Conservation (phyloP, 2,797 vertebrate genomes). For the Falco biarmicus region DNA sequence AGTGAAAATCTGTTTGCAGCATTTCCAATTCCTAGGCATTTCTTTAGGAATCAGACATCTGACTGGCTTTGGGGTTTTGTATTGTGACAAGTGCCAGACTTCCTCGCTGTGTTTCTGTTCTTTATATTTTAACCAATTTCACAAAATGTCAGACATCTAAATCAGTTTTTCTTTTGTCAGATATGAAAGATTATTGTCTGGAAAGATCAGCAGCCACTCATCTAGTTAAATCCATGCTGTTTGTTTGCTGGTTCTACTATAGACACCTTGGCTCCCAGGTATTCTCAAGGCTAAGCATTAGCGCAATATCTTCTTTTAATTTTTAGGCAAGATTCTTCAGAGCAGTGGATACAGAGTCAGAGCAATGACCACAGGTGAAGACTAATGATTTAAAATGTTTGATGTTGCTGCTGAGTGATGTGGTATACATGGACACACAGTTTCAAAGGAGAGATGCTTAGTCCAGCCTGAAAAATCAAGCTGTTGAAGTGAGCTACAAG, state of each 20-base stretch:
- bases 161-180: conserved; percentile 8
- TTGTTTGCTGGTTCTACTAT: neutral
- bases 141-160: conserved; percentile 31
- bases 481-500: neutral
- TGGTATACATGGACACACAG: neutral
- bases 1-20: neutral
- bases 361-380: neutral
- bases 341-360: neutral
- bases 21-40: neutral
- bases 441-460: neutral
- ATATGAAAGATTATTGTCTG: neutral
- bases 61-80: neutral
- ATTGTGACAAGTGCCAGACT: neutral
- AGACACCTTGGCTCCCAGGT: neutral
- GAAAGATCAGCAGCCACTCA: neutral
- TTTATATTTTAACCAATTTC: conserved; percentile 44
- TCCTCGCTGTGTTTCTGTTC: neutral
- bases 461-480: neutral
- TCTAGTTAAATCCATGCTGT: neutral
- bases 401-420: neutral
- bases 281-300: neutral
- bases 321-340: neutral
- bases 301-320: neutral
- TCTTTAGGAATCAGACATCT: neutral
- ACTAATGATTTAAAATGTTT: neutral